phyloP scores from a whole-genome alignment of 2,113 vertebrate species.

The Oriolus oriolus region DNA sequence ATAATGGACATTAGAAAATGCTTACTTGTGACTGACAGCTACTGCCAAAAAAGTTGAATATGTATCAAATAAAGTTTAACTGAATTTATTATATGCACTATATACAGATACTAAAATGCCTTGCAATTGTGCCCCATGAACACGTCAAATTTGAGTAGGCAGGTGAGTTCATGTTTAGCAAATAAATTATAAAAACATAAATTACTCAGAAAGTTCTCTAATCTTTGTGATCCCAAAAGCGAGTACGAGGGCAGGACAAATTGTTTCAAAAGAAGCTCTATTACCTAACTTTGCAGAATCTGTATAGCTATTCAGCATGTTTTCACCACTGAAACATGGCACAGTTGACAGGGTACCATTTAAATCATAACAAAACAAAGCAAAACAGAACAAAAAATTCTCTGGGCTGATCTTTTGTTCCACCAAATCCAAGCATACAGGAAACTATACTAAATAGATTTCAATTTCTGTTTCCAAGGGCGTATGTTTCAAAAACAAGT shows the following conservation, averaged over 20 bases:
- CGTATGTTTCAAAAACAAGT: constrained; percentile 53
- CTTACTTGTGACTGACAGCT: constrained; percentile 77
- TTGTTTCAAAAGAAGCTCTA: constrained; percentile 62
- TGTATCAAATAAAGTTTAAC: constrained; percentile 86
- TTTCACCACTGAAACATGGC: constrained; percentile 57
- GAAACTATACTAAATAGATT: constrained; percentile 57
- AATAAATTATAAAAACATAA: constrained; percentile 78
- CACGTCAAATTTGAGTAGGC: constrained; percentile 67
- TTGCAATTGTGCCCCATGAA: constrained; percentile 74
- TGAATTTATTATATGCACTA: constrained; percentile 84
- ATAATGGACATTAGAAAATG: constrained; percentile 81
- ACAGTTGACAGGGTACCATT: constrained; percentile 65
- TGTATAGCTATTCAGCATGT: constrained; percentile 49
- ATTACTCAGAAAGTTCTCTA: constrained; percentile 60
- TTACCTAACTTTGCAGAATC: constrained; percentile 32
- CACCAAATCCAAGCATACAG: constrained; percentile 52
- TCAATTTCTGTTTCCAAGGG: constrained; percentile 57
- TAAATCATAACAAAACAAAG: constrained; percentile 30
- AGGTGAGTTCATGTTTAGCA: constrained; percentile 69
- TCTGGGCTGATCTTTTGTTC: constrained; percentile 26
- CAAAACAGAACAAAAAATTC: not conserved
- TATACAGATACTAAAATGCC: constrained; percentile 83
- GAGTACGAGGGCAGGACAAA: constrained; percentile 41
- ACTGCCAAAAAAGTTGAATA: constrained; percentile 83
- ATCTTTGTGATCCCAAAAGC: constrained; percentile 42